phyloP scores from a whole-genome alignment of 2,888 invertebrate genomes.

The Rhyacophila evoluta region DNA sequence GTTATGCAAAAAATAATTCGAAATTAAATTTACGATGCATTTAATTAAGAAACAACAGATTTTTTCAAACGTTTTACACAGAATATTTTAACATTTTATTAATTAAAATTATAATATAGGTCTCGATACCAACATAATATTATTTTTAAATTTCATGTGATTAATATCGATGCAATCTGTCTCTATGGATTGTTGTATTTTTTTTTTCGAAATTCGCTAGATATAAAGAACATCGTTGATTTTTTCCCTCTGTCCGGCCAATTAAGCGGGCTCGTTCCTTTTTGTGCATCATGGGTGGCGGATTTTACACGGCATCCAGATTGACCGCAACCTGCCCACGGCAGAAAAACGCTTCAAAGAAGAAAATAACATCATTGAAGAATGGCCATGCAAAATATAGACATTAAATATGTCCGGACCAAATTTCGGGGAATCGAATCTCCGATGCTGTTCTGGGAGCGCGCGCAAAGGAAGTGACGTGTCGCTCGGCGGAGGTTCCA shows the following conservation, averaged over 20 bases:
- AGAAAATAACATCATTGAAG: constrained; percentile 19
- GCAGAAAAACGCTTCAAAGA: constrained; percentile 16
- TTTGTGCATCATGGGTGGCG: constrained; percentile 33
- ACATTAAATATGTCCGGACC: constrained; percentile 31
- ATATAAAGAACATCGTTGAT: not conserved
- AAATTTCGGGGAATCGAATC: constrained; percentile 7
- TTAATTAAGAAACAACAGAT: too few species aligned
- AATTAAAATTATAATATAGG: not conserved
- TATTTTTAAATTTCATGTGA: not conserved
- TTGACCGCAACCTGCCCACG: constrained; percentile 10
- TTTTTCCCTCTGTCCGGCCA: constrained; percentile 20
- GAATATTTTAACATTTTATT: too few species aligned
- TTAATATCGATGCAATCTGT: not conserved
- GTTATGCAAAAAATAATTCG: too few species aligned
- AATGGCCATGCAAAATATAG: constrained; percentile 28
- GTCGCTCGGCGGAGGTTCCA: not conserved
- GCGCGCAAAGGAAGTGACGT: constrained; percentile 11
- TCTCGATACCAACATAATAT: not conserved
- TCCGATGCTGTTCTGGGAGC: not conserved
- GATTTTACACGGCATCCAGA: constrained; percentile 28
- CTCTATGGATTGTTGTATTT: not conserved
- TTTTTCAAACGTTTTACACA: too few species aligned
- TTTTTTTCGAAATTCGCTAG: constrained; percentile 11
- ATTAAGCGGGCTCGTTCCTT: constrained; percentile 20
- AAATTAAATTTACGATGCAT: too few species aligned